Evolutionary conservation across 2,888 invertebrate genomes (phyloP).

Genomic region (Drosophila peninsularis): DNA sequence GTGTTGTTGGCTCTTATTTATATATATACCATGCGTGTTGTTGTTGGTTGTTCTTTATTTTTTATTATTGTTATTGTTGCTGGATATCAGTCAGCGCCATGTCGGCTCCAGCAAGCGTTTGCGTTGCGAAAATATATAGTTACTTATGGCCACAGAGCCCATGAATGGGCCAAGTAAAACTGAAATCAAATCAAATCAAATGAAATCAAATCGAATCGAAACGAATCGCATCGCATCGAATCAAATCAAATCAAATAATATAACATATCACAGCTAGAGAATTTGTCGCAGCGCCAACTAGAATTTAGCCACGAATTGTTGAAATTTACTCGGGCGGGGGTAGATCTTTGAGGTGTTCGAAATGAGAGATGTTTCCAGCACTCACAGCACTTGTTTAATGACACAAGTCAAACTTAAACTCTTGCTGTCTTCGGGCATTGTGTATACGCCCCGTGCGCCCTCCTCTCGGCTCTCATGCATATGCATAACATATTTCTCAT

Average conservation of each 20-base stretch:
- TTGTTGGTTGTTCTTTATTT: constrained; percentile 12
- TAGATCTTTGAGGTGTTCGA: background rate
- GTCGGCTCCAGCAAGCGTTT: constrained; percentile 42
- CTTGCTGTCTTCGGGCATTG: constrained; percentile 1
- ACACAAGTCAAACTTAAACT: background rate
- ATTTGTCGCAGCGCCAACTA: background rate
- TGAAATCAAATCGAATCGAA: constrained; percentile 6
- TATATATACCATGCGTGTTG: background rate
- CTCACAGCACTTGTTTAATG: background rate
- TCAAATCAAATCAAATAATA: constrained; percentile 7
- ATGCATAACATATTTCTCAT: constrained; percentile 5
- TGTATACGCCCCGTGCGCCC: constrained; percentile 41
- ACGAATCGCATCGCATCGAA: background rate
- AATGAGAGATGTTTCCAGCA: background rate
- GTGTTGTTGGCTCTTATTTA: constrained; percentile 44
- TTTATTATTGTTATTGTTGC: constrained; percentile 48
- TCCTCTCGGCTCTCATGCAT: background rate
- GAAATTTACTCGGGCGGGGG: background rate
- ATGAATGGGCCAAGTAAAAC: constrained; percentile 23
- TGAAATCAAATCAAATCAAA: constrained; percentile 19
- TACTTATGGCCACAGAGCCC: constrained; percentile 22
- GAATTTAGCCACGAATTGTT: background rate
- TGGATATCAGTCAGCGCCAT: constrained; percentile 64
- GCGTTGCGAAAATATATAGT: constrained; percentile 11
- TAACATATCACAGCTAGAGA: constrained; percentile 5